These are phyloP conservation scores for Crotalus tigris DNA, from an alignment of 2,113 vertebrate species.

Conservation along the genomic window DNA sequence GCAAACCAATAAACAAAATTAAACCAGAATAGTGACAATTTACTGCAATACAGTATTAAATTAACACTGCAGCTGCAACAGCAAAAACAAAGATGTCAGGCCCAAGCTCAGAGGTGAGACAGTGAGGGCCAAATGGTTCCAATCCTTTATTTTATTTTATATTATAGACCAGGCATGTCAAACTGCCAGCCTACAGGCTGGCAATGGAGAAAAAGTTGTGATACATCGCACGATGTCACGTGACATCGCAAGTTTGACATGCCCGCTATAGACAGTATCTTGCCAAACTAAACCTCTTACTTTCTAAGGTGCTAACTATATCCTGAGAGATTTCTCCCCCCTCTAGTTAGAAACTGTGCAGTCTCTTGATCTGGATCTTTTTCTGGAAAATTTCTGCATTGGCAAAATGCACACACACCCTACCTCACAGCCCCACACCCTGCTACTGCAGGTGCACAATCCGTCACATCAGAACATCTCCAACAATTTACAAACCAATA, in stretches of 20 bases:
- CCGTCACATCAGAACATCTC: background rate
- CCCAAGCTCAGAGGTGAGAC: background rate
- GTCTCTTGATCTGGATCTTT: background rate
- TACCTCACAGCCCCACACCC: background rate
- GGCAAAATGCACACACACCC: background rate
- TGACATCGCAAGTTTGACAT: no score
- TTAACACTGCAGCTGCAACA: background rate
- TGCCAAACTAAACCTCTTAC: background rate
- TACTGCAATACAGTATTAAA: background rate
- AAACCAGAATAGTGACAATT: background rate
- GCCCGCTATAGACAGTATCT: background rate
- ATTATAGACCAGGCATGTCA: background rate
- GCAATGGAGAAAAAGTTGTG: no score
- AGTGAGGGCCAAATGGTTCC: background rate
- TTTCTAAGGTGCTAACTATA: background rate
- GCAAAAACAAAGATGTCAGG: background rate
- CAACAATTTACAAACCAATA: background rate
- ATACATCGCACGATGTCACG: no score
- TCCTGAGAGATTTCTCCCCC: background rate
- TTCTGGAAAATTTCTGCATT: background rate
- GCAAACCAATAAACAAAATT: background rate
- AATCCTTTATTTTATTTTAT: background rate
- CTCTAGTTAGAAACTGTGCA: background rate
- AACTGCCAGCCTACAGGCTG: no score
- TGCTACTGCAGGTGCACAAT: background rate